Conservation (phyloP, 2,797 vertebrate species). For the Hybognathus amarus region DNA sequence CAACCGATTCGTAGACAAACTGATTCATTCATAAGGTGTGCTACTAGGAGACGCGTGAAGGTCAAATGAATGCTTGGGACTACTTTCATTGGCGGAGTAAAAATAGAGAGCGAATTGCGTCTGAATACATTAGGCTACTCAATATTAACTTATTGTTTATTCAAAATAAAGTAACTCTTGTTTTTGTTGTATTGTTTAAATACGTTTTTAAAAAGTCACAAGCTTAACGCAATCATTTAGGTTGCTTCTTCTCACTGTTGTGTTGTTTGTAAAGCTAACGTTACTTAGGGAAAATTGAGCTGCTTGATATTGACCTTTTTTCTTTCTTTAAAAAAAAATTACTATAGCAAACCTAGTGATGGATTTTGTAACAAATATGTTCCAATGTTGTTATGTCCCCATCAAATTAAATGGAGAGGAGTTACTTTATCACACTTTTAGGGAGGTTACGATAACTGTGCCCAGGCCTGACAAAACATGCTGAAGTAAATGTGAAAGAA, state of each 20-base stretch:
- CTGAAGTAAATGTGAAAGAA: slow-evolving; percentile 57
- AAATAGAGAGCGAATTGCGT: not conserved
- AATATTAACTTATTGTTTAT: not conserved
- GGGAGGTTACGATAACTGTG: slow-evolving; percentile 11
- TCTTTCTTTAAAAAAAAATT: not conserved
- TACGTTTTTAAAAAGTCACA: not conserved
- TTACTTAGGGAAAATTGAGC: too few relatives aligned
- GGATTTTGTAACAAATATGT: not conserved
- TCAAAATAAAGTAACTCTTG: not conserved
- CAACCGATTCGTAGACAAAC: not conserved
- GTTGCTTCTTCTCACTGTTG: not conserved
- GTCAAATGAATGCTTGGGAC: not conserved
- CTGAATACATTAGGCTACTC: not conserved
- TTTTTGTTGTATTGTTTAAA: not conserved
- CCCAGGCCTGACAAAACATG: slow-evolving; percentile 63
- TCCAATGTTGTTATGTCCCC: not conserved
- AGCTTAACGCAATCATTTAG: not conserved
- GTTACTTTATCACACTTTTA: not conserved
- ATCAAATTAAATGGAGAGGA: not conserved
- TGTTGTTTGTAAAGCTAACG: not conserved
- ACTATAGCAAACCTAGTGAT: not conserved
- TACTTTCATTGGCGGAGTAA: not conserved
- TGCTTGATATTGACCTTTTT: too few relatives aligned
- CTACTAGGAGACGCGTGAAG: too few relatives aligned
- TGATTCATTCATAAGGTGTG: too few relatives aligned